phyloP scores from a whole-genome alignment of 1,140 invertebrate species.

The Venustaconcha ellipsiformis region DNA sequence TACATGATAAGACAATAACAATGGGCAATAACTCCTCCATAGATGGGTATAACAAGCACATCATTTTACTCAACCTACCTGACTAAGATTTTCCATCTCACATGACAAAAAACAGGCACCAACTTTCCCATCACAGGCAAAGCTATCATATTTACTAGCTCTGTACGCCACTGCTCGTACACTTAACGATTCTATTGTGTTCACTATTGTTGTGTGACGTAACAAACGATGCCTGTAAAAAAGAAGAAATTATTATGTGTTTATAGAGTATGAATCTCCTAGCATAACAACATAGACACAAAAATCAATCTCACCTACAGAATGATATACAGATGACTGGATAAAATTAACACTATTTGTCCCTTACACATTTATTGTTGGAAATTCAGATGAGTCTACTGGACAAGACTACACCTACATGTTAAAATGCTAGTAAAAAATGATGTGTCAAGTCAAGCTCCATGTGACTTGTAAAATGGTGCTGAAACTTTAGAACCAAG shows the following conservation, averaged over 20 bases:
- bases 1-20: background rate
- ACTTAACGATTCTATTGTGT: constrained; percentile 78
- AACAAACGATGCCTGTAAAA: constrained; percentile 76
- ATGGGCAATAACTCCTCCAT: background rate
- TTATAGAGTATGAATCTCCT: background rate
- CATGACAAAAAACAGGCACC: constrained; percentile 74
- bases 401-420: too few species aligned
- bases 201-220: constrained; percentile 78
- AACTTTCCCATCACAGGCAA: constrained; percentile 64
- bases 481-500: too few species aligned
- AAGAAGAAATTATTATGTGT: background rate
- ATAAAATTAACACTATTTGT: too few species aligned
- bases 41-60: background rate
- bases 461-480: too few species aligned
- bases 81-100: constrained; percentile 77
- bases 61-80: constrained; percentile 57
- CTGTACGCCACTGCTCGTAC: constrained; percentile 71
- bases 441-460: too few species aligned
- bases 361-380: too few species aligned
- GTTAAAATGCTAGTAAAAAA: too few species aligned
- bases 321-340: too few species aligned
- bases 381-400: too few species aligned
- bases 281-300: background rate
- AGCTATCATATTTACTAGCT: constrained; percentile 35
- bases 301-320: background rate